These are phyloP conservation scores for Mesorhabditis belari DNA, from an alignment of 2,888 invertebrate genomes.

Conservation along the genomic window DNA sequence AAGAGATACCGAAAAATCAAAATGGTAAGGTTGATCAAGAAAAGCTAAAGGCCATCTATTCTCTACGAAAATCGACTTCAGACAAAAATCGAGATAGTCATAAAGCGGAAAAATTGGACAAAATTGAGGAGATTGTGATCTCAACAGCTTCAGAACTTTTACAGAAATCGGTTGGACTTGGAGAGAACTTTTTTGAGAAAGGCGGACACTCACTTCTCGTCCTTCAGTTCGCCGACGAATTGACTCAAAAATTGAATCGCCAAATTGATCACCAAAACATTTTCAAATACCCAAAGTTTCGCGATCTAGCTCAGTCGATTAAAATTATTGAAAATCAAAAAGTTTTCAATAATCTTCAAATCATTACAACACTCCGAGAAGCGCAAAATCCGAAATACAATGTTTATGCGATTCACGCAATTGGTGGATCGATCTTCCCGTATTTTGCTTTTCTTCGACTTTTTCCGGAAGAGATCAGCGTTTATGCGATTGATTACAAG, in stretches of 20 bases:
- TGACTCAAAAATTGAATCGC: conserved; percentile 24
- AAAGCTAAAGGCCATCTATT: neutral
- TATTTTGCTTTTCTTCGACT: conserved; percentile 40
- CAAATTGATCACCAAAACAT: conserved; percentile 19
- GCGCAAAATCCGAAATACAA: conserved; percentile 19
- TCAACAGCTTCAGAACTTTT: neutral
- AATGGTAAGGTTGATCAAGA: conserved; percentile 31
- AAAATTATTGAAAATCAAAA: neutral
- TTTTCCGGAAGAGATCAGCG: conserved; percentile 32
- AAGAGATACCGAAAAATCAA: conserved; percentile 23
- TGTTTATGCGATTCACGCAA: conserved; percentile 44
- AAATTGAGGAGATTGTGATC: neutral
- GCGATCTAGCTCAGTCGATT: conserved; percentile 1
- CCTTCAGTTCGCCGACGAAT: conserved; percentile 22
- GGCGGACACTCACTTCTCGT: conserved; percentile 44
- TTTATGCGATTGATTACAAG: conserved; percentile 44
- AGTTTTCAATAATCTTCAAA: neutral
- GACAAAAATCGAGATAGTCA: no score
- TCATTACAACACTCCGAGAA: conserved; percentile 24
- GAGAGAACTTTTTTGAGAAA: conserved; percentile 27
- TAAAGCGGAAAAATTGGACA: neutral
- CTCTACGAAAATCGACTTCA: no score
- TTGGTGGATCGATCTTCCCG: conserved; percentile 48
- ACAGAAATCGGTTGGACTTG: conserved; percentile 2
- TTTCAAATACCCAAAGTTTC: conserved; percentile 11